Evolutionary conservation across 2,113 vertebrate species (phyloP).

Genomic region (Pseudorasbora parva): DNA sequence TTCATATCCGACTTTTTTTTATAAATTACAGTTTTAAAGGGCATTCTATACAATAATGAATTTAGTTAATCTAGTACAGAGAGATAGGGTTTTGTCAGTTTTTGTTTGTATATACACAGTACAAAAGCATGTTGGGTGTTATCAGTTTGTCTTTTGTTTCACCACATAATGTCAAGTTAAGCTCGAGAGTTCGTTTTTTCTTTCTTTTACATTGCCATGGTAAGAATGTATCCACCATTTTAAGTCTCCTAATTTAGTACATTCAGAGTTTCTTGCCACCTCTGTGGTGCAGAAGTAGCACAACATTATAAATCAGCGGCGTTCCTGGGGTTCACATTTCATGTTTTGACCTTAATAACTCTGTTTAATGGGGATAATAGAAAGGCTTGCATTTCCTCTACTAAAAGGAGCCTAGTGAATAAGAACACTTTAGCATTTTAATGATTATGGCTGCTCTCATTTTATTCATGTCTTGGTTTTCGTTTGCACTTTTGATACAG

Average conservation of each 20-base stretch:
- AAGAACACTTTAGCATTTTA: slow-evolving; percentile 24
- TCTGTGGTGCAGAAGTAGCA: neutral
- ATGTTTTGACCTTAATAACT: neutral
- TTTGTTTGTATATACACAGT: no score
- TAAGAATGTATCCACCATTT: neutral
- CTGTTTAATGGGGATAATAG: neutral
- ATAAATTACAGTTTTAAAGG: no score
- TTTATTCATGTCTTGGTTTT: slow-evolving; percentile 7
- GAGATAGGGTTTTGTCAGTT: no score
- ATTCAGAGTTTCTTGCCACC: neutral
- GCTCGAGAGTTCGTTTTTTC: no score
- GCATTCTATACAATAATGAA: no score
- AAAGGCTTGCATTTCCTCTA: neutral
- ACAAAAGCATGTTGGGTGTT: no score
- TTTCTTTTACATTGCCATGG: no score
- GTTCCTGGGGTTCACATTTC: neutral
- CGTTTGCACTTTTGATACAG: slow-evolving; percentile 1
- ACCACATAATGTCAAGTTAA: no score
- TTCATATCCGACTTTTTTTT: no score
- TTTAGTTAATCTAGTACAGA: no score
- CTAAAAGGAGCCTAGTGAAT: neutral
- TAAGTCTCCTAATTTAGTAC: neutral
- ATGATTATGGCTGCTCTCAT: neutral
- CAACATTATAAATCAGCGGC: neutral
- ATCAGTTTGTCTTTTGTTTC: no score